Percentiles rank a stretch among this genome's conserved stretches.
These are phyloP conservation scores for Discoglossus pictus DNA, from an alignment of 2,797 vertebrate genomes.

Conservation along the genomic window DNA sequence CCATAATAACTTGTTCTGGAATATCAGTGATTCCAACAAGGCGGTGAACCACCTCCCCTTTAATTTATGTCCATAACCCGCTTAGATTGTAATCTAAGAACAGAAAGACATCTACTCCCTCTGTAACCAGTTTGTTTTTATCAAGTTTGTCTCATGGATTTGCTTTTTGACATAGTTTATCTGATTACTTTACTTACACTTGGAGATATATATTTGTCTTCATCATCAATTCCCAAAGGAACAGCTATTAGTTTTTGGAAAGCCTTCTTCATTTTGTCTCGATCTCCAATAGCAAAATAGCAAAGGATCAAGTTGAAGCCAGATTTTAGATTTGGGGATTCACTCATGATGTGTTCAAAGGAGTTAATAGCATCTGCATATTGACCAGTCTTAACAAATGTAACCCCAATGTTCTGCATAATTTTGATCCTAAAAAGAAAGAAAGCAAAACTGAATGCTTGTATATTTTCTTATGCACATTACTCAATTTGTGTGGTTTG, in stretches of 20 bases:
- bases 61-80: too few species aligned
- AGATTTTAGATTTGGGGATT: slow-evolving; percentile 86
- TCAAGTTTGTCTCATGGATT: too few species aligned
- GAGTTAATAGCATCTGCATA: slow-evolving; percentile 89
- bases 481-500: too few species aligned
- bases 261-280: slow-evolving; percentile 93
- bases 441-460: neutral
- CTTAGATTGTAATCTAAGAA: too few species aligned
- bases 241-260: slow-evolving; percentile 92
- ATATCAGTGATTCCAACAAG: too few species aligned
- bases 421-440: slow-evolving; percentile 85
- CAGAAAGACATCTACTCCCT: too few species aligned
- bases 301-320: slow-evolving; percentile 92
- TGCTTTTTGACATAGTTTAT: too few species aligned
- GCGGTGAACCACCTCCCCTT: too few species aligned
- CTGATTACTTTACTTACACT: slow-evolving; percentile 79
- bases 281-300: slow-evolving; percentile 87
- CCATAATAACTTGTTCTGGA: too few species aligned
- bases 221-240: slow-evolving; percentile 85
- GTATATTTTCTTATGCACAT: too few species aligned
- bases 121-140: too few species aligned
- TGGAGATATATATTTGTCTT: slow-evolving; percentile 87
- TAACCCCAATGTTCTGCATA: slow-evolving; percentile 94
- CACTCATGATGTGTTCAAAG: slow-evolving; percentile 94
- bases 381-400: slow-evolving; percentile 89